These are phyloP conservation scores for Amiota communis DNA, from an alignment of 2,888 invertebrate species.

Conservation along the genomic window DNA sequence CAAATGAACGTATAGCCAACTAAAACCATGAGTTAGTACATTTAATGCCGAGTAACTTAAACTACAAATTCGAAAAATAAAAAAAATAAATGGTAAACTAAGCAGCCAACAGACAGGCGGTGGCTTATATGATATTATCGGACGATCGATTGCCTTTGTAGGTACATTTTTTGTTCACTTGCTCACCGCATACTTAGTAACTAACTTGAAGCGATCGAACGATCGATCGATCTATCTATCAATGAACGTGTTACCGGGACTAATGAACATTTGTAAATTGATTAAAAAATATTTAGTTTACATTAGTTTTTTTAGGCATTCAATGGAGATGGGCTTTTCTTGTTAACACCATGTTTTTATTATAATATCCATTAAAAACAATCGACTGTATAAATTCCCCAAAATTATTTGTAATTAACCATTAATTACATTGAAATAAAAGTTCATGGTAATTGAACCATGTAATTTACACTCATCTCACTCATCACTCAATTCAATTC, in stretches of 20 bases:
- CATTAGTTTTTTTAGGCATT: slow-evolving; percentile 6
- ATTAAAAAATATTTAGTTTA: slow-evolving; percentile 27
- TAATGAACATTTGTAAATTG: slow-evolving; percentile 56
- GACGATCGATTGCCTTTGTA: slow-evolving; percentile 59
- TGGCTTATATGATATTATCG: slow-evolving; percentile 48
- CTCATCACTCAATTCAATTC: no score
- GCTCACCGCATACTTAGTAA: neutral
- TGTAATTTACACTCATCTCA: no score
- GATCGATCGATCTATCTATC: slow-evolving; percentile 56
- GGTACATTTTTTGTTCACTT: neutral
- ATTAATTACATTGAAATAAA: no score
- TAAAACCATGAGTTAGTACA: slow-evolving; percentile 37
- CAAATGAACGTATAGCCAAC: neutral
- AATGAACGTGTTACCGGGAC: slow-evolving; percentile 57
- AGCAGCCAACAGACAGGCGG: slow-evolving; percentile 19
- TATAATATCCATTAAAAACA: no score
- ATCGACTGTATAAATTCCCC: no score
- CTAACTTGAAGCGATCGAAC: slow-evolving; percentile 36
- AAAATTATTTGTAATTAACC: no score
- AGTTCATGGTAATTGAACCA: no score
- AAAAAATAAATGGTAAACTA: slow-evolving; percentile 28
- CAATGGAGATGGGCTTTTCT: no score
- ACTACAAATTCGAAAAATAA: neutral
- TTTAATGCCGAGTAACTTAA: slow-evolving; percentile 34
- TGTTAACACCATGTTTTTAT: no score